Percentiles rank a stretch among this genome's conserved stretches.
These are phyloP conservation scores for Tanytarsus gracilentus DNA, from an alignment of 2,888 invertebrate species.

Conservation along the genomic window DNA sequence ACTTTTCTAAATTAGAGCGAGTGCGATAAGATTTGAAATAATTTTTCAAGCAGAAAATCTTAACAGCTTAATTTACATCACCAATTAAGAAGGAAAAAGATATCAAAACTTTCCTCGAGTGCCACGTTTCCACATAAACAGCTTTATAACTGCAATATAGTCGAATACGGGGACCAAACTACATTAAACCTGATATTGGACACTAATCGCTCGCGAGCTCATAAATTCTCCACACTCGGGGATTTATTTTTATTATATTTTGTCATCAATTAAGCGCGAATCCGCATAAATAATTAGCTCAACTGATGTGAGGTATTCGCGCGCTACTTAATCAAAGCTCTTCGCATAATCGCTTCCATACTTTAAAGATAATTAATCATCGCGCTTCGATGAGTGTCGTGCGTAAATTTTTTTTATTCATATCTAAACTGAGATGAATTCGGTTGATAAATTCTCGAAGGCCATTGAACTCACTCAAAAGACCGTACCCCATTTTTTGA, in stretches of 20 bases:
- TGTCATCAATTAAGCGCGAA: slow-evolving; percentile 25
- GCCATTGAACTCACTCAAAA: no score
- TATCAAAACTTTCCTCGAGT: no score
- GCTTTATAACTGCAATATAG: background rate
- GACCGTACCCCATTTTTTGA: no score
- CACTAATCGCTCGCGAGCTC: slow-evolving; percentile 14
- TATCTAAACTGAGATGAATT: no score
- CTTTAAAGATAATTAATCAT: background rate
- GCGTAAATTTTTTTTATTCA: no score
- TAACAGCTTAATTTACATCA: no score
- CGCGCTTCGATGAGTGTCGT: no score
- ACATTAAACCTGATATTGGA: slow-evolving; percentile 13
- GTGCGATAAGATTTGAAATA: no score
- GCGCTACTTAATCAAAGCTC: slow-evolving; percentile 16
- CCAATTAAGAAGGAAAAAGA: no score
- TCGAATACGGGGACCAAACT: background rate
- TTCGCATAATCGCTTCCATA: background rate
- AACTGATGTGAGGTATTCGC: background rate
- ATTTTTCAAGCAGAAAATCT: no score
- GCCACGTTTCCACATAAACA: background rate
- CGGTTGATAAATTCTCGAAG: no score
- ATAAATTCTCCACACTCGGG: slow-evolving; percentile 18
- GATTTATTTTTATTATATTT: slow-evolving; percentile 22
- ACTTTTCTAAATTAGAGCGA: no score
- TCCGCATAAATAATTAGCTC: slow-evolving; percentile 21